Conservation (phyloP, 2,797 vertebrate species). For the Arrhamphus sclerolepis region DNA sequence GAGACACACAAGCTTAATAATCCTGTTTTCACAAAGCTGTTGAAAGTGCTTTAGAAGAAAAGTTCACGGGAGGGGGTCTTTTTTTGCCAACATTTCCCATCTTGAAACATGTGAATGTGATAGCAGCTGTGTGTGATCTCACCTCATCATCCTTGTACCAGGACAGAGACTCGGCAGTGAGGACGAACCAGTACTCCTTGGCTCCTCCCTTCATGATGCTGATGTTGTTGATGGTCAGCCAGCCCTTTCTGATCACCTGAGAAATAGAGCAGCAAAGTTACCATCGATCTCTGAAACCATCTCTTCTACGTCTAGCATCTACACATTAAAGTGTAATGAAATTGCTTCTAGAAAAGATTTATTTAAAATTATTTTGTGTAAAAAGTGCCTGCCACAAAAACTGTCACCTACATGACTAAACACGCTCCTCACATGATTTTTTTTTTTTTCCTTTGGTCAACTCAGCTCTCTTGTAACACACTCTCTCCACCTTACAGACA, state of each 20-base stretch:
- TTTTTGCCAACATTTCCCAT: no score
- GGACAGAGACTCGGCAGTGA: constrained; percentile 95
- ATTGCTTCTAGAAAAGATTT: no score
- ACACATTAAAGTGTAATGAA: constrained; percentile 24
- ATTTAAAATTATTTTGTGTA: no score
- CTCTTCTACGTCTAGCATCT: constrained; percentile 4
- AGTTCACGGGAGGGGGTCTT: no score
- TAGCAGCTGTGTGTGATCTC: constrained; percentile 44
- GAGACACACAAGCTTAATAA: no score
- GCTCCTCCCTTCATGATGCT: constrained; percentile 98
- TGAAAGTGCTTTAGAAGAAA: no score
- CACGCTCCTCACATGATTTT: constrained; percentile 32
- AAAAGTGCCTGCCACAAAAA: constrained; percentile 37
- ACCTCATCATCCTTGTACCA: constrained; percentile 99
- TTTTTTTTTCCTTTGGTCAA: no score
- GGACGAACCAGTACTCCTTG: constrained; percentile 98
- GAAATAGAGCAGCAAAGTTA: constrained; percentile 22
- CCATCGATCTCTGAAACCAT: constrained; percentile 4
- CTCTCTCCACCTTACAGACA: constrained; percentile 50
- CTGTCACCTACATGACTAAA: constrained; percentile 43
- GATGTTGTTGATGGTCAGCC: constrained; percentile 98
- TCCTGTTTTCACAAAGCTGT: no score
- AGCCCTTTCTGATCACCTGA: constrained; percentile 97
- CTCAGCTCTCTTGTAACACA: constrained; percentile 21
- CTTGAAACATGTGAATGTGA: neutral